Evolutionary conservation across 2,888 invertebrate genomes (phyloP).

Genomic region (Timema cristinae): DNA sequence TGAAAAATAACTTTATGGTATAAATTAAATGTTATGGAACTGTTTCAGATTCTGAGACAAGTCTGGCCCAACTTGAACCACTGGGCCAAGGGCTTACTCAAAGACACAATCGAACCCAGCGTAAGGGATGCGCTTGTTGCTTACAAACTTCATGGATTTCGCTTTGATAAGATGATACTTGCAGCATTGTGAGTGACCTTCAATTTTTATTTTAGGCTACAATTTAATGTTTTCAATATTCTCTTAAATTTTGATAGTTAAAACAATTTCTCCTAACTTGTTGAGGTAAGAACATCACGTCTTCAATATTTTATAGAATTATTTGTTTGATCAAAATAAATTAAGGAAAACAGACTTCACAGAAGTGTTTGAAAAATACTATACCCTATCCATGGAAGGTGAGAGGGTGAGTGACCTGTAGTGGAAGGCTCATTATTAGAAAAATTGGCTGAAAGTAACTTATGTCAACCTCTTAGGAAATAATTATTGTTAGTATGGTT

Average conservation of each 20-base stretch:
- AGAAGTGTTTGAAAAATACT: no score
- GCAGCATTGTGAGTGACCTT: constrained; percentile 74
- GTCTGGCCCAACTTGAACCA: constrained; percentile 97
- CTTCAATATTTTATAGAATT: neutral
- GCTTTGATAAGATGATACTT: constrained; percentile 90
- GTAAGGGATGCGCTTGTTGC: constrained; percentile 75
- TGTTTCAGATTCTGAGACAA: constrained; percentile 70
- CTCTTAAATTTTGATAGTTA: constrained; percentile 22
- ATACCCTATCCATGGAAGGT: no score
- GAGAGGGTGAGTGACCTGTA: no score
- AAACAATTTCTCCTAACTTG: constrained; percentile 5
- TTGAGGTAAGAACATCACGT: neutral
- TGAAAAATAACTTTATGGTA: no score
- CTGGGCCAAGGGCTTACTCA: constrained; percentile 77
- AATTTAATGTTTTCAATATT: constrained; percentile 23
- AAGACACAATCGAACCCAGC: constrained; percentile 81
- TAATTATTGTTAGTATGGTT: no score
- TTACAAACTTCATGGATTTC: constrained; percentile 85
- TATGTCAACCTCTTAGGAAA: no score
- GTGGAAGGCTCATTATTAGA: no score
- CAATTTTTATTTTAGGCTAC: constrained; percentile 23
- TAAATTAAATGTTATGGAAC: no score
- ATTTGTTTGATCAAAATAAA: neutral
- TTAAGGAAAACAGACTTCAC: neutral
- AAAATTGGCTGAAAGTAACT: no score